A percentile compares a stretch with the other conserved stretches of the same genome.
Conservation (phyloP, 2,113 vertebrate genomes). For the Epinephelus cyanopodus region DNA sequence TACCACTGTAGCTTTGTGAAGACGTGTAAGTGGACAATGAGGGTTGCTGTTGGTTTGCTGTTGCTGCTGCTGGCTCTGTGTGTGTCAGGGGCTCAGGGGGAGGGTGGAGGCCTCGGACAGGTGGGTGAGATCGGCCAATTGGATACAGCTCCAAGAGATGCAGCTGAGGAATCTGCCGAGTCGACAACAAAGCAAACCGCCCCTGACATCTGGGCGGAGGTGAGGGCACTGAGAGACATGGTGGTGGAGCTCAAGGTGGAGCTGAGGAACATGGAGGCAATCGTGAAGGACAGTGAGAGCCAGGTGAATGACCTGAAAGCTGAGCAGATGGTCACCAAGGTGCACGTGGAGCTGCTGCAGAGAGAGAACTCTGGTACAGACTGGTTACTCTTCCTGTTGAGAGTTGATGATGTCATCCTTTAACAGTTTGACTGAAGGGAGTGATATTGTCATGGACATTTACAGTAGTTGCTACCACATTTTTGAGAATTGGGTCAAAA, state of each 20-base stretch:
- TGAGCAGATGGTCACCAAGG: no score
- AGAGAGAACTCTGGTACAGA: slow-evolving; percentile 6
- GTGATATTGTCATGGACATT: neutral
- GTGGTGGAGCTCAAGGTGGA: slow-evolving; percentile 6
- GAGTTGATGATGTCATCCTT: neutral
- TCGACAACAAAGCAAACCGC: neutral
- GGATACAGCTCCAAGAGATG: neutral
- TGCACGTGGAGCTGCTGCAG: neutral
- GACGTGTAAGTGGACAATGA: slow-evolving; percentile 2
- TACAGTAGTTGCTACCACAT: neutral
- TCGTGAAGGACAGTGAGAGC: no score
- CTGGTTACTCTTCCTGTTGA: neutral
- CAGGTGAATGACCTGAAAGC: no score
- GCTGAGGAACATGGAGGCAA: no score
- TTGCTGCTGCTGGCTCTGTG: slow-evolving; percentile 12
- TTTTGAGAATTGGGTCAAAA: neutral
- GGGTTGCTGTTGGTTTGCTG: slow-evolving; percentile 13
- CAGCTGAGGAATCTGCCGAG: neutral
- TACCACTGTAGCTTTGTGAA: neutral
- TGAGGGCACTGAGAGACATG: neutral
- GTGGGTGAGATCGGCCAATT: neutral
- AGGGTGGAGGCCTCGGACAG: neutral
- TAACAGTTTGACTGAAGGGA: neutral
- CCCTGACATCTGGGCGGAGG: slow-evolving; percentile 9
- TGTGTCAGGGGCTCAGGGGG: neutral